phyloP scores from a whole-genome alignment of 2,888 invertebrate genomes.

The Tipula unca region DNA sequence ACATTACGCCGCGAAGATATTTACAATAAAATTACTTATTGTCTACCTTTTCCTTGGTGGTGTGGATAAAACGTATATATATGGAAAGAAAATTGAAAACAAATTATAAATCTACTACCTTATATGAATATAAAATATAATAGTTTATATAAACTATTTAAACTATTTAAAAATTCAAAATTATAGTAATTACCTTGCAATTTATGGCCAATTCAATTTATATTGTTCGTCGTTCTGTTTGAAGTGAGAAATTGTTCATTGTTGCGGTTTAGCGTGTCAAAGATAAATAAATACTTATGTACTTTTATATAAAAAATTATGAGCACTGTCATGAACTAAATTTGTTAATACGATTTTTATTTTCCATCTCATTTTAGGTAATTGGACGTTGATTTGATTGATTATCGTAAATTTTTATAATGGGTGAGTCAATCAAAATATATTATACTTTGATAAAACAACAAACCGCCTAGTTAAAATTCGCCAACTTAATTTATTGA shows the following conservation, averaged over 20 bases:
- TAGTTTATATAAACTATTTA: background rate
- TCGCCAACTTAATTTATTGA: background rate
- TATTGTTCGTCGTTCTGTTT: background rate
- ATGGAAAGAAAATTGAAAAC: background rate
- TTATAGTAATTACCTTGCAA: background rate
- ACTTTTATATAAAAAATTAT: background rate
- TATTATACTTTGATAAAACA: background rate
- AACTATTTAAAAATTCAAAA: background rate
- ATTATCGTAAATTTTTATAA: background rate
- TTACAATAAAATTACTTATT: background rate
- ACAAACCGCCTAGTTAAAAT: background rate
- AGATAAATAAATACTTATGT: no score
- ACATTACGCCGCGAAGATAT: background rate
- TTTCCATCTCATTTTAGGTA: background rate
- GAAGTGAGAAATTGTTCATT: background rate
- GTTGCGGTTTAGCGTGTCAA: background rate
- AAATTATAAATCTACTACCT: background rate
- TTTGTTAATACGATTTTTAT: background rate
- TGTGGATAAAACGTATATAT: background rate
- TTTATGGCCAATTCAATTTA: background rate
- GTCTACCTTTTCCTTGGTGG: background rate
- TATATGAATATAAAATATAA: background rate
- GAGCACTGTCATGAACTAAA: background rate
- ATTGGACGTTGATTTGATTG: background rate
- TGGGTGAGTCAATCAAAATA: conserved; percentile 8